Evolutionary conservation across 2,888 invertebrate species (phyloP).

Genomic region (Ophioninae sp.): DNA sequence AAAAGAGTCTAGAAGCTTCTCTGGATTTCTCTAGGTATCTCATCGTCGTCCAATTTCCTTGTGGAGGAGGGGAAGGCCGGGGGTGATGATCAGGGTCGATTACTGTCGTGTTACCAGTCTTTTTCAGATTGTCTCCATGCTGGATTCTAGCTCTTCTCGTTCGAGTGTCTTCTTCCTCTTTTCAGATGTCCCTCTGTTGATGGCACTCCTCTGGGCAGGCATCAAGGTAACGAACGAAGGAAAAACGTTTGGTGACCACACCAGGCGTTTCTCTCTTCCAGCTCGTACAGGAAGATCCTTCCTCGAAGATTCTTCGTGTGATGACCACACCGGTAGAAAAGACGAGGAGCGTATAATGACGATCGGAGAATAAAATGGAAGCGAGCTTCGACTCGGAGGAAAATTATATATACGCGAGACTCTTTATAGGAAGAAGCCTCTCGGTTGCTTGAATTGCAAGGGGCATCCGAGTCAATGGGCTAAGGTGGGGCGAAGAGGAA

Average conservation of each 20-base stretch:
- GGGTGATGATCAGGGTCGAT: slow-evolving; percentile 73
- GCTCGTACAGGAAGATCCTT: slow-evolving; percentile 17
- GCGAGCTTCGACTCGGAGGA: slow-evolving; percentile 55
- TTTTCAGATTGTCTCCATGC: slow-evolving; percentile 59
- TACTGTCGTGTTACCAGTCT: slow-evolving; percentile 71
- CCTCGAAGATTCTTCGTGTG: background rate
- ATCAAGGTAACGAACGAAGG: slow-evolving; percentile 15
- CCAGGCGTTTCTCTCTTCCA: slow-evolving; percentile 28
- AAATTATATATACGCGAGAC: slow-evolving; percentile 61
- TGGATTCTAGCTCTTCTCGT: slow-evolving; percentile 15
- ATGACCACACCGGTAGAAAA: slow-evolving; percentile 39
- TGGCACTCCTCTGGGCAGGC: background rate
- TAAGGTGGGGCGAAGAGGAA: slow-evolving; percentile 20
- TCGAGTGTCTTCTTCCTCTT: slow-evolving; percentile 20
- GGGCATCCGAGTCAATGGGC: slow-evolving; percentile 43
- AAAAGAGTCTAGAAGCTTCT: background rate
- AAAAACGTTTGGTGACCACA: slow-evolving; percentile 38
- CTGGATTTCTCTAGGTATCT: slow-evolving; percentile 30
- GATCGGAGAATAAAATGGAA: slow-evolving; percentile 63
- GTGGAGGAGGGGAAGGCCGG: slow-evolving; percentile 66
- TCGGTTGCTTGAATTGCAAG: slow-evolving; percentile 40
- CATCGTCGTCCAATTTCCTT: slow-evolving; percentile 46
- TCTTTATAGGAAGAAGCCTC: slow-evolving; percentile 36
- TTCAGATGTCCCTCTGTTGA: slow-evolving; percentile 15
- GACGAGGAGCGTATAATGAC: slow-evolving; percentile 51